Conservation (phyloP, 2,888 invertebrate genomes). For the Heliconius charithonia region DNA sequence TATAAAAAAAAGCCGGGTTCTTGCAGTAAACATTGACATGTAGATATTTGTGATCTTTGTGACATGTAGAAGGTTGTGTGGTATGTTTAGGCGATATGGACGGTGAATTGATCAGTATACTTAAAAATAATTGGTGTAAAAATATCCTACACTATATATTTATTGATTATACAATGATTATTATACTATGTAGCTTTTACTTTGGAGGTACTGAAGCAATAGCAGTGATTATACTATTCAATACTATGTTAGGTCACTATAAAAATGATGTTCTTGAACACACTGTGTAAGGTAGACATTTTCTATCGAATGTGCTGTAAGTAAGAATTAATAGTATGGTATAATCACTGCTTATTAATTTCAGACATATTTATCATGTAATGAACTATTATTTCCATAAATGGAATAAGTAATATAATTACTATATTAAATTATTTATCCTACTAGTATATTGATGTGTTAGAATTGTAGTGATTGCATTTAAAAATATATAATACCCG, state of each 20-base stretch:
- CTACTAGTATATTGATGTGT: conserved; percentile 15
- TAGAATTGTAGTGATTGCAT: conserved; percentile 22
- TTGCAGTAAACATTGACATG: conserved; percentile 18
- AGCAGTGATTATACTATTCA: too few species aligned
- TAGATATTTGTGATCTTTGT: background rate
- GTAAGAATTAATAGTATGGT: background rate
- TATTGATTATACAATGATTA: conserved; percentile 19
- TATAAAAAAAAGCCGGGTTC: conserved; percentile 26
- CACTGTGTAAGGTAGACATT: too few species aligned
- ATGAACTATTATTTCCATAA: conserved; percentile 26
- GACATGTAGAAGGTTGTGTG: background rate
- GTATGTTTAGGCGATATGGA: background rate
- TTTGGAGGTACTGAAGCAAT: conserved; percentile 10
- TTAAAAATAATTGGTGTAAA: conserved; percentile 28
- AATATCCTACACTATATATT: conserved; percentile 31
- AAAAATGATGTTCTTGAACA: too few species aligned
- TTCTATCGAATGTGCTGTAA: background rate
- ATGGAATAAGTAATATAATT: conserved; percentile 18
- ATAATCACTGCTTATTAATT: background rate
- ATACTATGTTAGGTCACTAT: background rate
- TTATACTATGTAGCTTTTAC: conserved; percentile 22
- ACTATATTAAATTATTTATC: conserved; percentile 20
- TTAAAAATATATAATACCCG: conserved; percentile 9
- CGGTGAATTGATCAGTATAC: conserved; percentile 21
- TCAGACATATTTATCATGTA: conserved; percentile 9